Evolutionary conservation across 1,140 invertebrate species (phyloP).

Genomic region (Pteromalus puparum): DNA sequence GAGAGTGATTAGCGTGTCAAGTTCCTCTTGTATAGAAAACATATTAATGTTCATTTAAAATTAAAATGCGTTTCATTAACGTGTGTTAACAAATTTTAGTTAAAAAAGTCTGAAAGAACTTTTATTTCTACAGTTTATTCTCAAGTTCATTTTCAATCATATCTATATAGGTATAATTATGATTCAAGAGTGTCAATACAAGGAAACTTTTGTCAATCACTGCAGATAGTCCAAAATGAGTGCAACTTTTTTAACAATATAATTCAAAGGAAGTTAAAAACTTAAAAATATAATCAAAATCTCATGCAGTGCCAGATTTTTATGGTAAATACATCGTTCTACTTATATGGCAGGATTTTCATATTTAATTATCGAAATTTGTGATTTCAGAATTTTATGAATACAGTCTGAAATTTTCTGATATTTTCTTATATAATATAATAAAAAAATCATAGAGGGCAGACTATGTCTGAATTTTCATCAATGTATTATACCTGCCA

Average conservation of each 20-base stretch:
- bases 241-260: too few relatives aligned
- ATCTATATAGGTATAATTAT: too few relatives aligned
- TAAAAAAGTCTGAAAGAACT: too few relatives aligned
- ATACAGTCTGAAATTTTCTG: not conserved
- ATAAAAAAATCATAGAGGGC: not conserved
- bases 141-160: too few relatives aligned
- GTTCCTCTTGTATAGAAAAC: not conserved
- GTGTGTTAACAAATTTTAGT: too few relatives aligned
- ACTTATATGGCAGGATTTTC: not conserved
- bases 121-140: too few relatives aligned
- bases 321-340: conserved; percentile 18
- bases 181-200: not conserved
- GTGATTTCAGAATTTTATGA: not conserved
- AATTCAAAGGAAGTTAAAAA: too few relatives aligned
- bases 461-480: conserved; percentile 24
- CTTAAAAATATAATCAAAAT: not conserved
- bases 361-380: conserved; percentile 12
- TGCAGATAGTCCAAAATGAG: not conserved
- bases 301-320: not conserved
- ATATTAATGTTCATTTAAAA: too few relatives aligned
- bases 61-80: too few relatives aligned
- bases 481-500: conserved; percentile 81
- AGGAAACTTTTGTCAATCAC: not conserved
- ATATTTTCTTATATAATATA: not conserved
- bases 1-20: not conserved